Evolutionary conservation across 2,888 invertebrate species (phyloP), one percentile per base, ranked within the genome.

Genomic region (Lepidocyrtoides sp.): DNA sequence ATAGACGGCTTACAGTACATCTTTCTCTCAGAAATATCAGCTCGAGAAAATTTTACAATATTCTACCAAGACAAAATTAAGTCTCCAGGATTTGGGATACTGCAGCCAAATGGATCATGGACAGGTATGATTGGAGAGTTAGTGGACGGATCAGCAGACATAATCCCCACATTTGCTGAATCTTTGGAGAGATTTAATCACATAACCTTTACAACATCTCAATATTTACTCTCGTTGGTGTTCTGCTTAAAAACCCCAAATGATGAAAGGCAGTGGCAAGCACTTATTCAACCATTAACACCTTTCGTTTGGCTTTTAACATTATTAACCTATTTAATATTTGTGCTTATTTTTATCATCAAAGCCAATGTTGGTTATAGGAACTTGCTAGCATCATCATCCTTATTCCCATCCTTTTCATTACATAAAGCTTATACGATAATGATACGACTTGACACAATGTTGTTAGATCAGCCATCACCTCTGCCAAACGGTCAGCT

Each of bases 21-120:
- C 8, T n/a, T 88, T 0, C 7, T 81, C 10, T n/a, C 29, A 3
- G 88, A 79, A 79, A 66, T 88, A 10, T 4, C 48, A 0, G 0
- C 29, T 8, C 36, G 32, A 36, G n/a, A 60, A 36, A 88, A 88
- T 51, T 0, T 51, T 8, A 79, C 88, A 0, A 7, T 81, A 1
- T 8, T 32, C 2, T 81, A 29, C 14, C 12, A n/a, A 0, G 51
- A 54, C 51, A 81, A 51, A 44, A 23, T 14, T n/a, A 63, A 14
- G 20, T n/a, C 36, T 4, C 57, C 77, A 14, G 81, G 81, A 8
- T 79, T 87, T 81, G 87, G 87, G 7, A 26, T 60, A 7, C 29
- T 23, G 1, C 10, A 29, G 10, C 8, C 0, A 20, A 87, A 87
- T n/a, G 81, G 87, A 12, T 79, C 29, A n/a, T 87, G 87, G 87